A percentile compares a stretch with the other conserved stretches of the same genome.
These are phyloP conservation scores for Drosophila paracracens DNA, from an alignment of 2,888 invertebrate genomes.

Conservation along the genomic window DNA sequence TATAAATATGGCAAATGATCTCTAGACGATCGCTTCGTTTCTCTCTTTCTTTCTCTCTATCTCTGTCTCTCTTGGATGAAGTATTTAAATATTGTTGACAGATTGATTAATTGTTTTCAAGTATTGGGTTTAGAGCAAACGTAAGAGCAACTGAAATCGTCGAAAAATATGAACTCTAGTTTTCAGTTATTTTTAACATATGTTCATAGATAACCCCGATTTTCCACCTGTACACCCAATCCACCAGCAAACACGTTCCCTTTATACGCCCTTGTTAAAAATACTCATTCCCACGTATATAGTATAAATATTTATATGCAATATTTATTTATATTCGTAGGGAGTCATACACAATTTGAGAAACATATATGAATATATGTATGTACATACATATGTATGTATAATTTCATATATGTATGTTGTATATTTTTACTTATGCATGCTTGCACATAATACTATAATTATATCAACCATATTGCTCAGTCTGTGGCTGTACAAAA, in stretches of 20 bases:
- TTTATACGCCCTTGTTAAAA: slow-evolving; percentile 10
- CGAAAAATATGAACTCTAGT: neutral
- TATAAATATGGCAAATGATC: neutral
- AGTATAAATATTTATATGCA: slow-evolving; percentile 15
- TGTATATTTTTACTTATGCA: slow-evolving; percentile 12
- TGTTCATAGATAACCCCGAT: neutral
- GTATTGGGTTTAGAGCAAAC: neutral
- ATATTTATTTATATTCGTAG: slow-evolving; percentile 17
- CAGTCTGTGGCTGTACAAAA: neutral
- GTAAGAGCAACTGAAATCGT: neutral
- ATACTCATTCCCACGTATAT: neutral
- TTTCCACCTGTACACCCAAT: neutral
- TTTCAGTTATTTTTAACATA: neutral
- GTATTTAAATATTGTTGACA: neutral
- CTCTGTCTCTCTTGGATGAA: neutral
- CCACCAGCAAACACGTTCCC: neutral
- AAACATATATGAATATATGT: neutral
- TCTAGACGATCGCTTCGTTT: neutral
- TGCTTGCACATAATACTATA: slow-evolving; percentile 9
- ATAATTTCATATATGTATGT: slow-evolving; percentile 6
- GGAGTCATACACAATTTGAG: slow-evolving; percentile 13
- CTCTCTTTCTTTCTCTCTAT: neutral
- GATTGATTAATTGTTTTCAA: neutral
- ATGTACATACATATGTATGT: neutral
- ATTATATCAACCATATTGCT: neutral